Evolutionary conservation across 2,113 vertebrate genomes (phyloP), one percentile per base, ranked within the genome.

Genomic region (Xyliphius kryptos): DNA sequence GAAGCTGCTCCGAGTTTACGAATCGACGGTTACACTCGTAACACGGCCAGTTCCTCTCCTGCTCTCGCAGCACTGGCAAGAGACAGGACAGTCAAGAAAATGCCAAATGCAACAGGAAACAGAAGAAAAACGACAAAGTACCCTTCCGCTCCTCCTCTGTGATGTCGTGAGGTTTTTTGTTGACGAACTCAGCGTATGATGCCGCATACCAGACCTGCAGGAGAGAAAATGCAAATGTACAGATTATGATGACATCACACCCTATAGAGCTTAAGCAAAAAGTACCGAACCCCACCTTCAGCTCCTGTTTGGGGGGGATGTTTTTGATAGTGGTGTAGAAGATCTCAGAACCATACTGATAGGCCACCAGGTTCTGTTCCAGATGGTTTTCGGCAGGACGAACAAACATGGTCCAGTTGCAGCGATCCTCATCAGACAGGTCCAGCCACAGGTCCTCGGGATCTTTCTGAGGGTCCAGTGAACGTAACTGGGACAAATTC

Each of bases 361-460:
- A 99, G 0, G 94, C 96, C 43, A 98, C 94, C 72, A 99, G 83
- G 78, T 99, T 99, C 86, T 99, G 96, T 71, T 99, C 95, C 75
- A 98, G 75, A 66, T 99, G 95, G 70, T 97, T 99, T 81, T 94
- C 90, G 17, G 96, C 96, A 1, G 94, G 94, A 9, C 95, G 86
- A 7, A 98, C 93, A 70, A 99, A 98, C 96, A 99, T 99, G 91
- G 95, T 91, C 96, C 96, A 99, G 79, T 99, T 99, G 75, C 94
- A 97, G 46, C 89, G 87, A 62, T 93, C 91, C 77, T 98, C 95
- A 1, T 97, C 94, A 0, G 94, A 95, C 32, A 99, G 82, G 72
- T 98, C 93, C 74, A 98, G 82, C 96, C 96, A 99, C 12, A 91
- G 74, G 69, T 95, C 91, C 6, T 91, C 88, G 16, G 77, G 79